Conservation (phyloP, 2,888 invertebrate genomes). For the Petrophora chlorosata region DNA sequence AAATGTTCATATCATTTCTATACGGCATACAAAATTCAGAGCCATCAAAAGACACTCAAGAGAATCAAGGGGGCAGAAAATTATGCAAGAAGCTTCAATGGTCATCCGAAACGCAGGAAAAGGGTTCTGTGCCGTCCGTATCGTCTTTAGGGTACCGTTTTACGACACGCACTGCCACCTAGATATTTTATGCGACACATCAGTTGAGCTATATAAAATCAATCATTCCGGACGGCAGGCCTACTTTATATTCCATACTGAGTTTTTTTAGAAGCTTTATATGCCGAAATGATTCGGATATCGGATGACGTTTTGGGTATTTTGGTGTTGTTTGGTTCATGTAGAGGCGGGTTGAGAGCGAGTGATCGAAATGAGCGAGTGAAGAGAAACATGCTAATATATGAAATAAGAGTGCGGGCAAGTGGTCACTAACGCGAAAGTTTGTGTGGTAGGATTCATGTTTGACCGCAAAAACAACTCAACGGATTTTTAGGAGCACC, state of each 20-base stretch:
- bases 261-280: slow-evolving; percentile 44
- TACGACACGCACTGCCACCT: slow-evolving; percentile 51
- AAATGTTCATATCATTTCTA: slow-evolving; percentile 25
- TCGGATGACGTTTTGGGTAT: slow-evolving; percentile 36
- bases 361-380: no score
- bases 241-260: slow-evolving; percentile 64
- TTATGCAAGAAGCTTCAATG: slow-evolving; percentile 73
- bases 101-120: slow-evolving; percentile 48
- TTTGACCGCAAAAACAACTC: no score
- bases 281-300: slow-evolving; percentile 44
- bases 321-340: slow-evolving; percentile 26
- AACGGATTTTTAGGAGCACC: no score
- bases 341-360: no score
- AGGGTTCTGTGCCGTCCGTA: slow-evolving; percentile 33
- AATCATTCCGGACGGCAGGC: slow-evolving; percentile 53
- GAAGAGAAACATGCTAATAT: no score
- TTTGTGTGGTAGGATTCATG: no score
- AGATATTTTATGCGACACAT: slow-evolving; percentile 55
- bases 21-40: slow-evolving; percentile 29
- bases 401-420: no score
- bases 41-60: slow-evolving; percentile 37
- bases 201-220: slow-evolving; percentile 48
- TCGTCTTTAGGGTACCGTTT: slow-evolving; percentile 38
- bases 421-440: no score
- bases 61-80: slow-evolving; percentile 73